Percentiles rank a stretch among this genome's conserved stretches.
phyloP scores from a whole-genome alignment of 1,140 invertebrate genomes.

The Pogonomyrmex californicus region DNA sequence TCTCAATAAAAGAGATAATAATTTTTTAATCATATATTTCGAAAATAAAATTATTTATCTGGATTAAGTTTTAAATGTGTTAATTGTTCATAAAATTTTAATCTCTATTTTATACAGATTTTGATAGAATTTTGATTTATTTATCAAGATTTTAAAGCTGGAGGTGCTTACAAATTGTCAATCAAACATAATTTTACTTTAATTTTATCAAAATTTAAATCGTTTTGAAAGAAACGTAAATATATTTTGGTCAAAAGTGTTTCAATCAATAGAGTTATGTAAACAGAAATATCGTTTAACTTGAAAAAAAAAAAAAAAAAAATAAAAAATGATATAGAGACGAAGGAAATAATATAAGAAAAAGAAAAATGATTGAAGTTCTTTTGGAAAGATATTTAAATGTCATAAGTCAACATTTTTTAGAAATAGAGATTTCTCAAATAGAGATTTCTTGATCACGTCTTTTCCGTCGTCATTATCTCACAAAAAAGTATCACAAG shows the following conservation, averaged over 20 bases:
- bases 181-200: not conserved
- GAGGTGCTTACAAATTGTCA: not conserved
- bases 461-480: constrained; percentile 8
- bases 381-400: not conserved
- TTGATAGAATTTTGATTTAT: not conserved
- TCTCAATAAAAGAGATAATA: not conserved
- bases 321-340: not conserved
- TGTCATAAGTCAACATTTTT: not conserved
- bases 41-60: not conserved
- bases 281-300: not conserved
- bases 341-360: too few species aligned
- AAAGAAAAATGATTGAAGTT: not conserved
- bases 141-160: not conserved
- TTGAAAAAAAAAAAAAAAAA: not conserved
- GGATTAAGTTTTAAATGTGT: not conserved
- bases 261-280: not conserved
- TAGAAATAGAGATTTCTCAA: not conserved
- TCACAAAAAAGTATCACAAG: not conserved
- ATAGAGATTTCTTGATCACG: not conserved
- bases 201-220: not conserved
- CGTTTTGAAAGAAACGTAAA: not conserved
- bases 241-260: not conserved
- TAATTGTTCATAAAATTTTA: not conserved
- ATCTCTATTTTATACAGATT: constrained; percentile 6
- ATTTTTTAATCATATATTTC: not conserved